phyloP scores from a whole-genome alignment of 2,888 invertebrate species.

The Psylliodes chrysocephalus region DNA sequence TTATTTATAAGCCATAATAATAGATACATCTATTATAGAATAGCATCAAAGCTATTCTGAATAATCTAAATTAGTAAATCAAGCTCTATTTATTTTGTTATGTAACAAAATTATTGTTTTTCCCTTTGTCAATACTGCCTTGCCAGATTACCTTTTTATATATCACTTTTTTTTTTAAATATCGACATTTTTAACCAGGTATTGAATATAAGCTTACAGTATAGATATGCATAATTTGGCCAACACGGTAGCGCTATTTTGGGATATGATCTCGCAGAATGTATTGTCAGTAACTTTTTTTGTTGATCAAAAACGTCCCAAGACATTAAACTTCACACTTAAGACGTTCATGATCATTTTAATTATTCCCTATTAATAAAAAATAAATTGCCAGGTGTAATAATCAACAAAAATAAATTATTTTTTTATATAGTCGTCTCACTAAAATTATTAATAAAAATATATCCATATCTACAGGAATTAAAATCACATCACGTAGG shows the following conservation, averaged over 20 bases:
- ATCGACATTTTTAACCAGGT: background rate
- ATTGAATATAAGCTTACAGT: background rate
- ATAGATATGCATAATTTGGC: background rate
- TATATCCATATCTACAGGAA: conserved; percentile 50
- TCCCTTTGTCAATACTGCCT: background rate
- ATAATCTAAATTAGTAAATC: background rate
- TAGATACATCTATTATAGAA: background rate
- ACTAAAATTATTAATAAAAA: conserved; percentile 52
- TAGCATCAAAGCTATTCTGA: background rate
- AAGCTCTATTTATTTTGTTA: background rate
- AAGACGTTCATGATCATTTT: conserved; percentile 6
- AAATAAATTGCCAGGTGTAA: conserved; percentile 39
- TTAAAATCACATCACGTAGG: conserved; percentile 45
- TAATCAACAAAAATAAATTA: conserved; percentile 50
- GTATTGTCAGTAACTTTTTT: conserved; percentile 37
- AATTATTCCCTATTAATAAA: conserved; percentile 12
- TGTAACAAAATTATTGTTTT: background rate
- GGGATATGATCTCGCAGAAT: conserved; percentile 10
- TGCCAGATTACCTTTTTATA: background rate
- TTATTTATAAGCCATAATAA: background rate
- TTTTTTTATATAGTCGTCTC: conserved; percentile 42
- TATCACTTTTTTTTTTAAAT: background rate
- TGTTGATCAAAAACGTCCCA: conserved; percentile 7
- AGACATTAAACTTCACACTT: background rate
- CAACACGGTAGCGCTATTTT: conserved; percentile 1